Percentiles rank a stretch among this genome's conserved stretches.
These are phyloP conservation scores for Xylocopa sonorina DNA, from an alignment of 1,140 invertebrate genomes.

Conservation along the genomic window DNA sequence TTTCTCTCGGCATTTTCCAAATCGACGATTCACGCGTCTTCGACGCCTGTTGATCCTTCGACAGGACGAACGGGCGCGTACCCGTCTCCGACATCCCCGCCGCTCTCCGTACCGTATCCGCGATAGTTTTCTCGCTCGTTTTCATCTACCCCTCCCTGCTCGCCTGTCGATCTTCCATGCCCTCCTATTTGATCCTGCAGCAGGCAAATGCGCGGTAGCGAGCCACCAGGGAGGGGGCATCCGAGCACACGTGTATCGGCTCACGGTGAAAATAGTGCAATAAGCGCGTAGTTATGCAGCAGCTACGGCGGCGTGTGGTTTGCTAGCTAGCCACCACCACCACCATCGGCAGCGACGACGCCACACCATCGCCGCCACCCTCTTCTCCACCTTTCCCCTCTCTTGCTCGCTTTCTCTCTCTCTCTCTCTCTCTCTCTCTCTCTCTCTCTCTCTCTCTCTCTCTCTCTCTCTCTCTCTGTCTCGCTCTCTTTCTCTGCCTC, in stretches of 20 bases:
- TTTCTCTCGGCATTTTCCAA: slow-evolving; percentile 34
- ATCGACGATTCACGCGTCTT: slow-evolving; percentile 33
- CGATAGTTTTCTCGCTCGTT: slow-evolving; percentile 12
- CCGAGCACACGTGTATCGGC: slow-evolving; percentile 62
- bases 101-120: too few relatives aligned
- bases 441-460: not conserved
- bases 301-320: slow-evolving; percentile 56
- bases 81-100: slow-evolving; percentile 1
- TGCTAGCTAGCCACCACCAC: slow-evolving; percentile 45
- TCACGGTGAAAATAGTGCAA: slow-evolving; percentile 66
- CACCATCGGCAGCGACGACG: not conserved
- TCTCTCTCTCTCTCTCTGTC: not conserved
- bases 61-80: slow-evolving; percentile 35
- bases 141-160: slow-evolving; percentile 8
- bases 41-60: slow-evolving; percentile 63
- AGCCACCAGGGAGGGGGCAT: not conserved
- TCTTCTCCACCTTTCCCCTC: not conserved
- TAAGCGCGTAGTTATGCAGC: slow-evolving; percentile 66
- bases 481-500: not conserved
- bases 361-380: slow-evolving; percentile 24
- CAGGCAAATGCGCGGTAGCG: slow-evolving; percentile 31
- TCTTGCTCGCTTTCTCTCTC: not conserved
- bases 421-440: too few relatives aligned
- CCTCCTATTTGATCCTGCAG: slow-evolving; percentile 51
- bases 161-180: slow-evolving; percentile 45